A percentile compares a stretch with the other conserved stretches of the same genome.
phyloP scores from a whole-genome alignment of 2,797 vertebrate species.

The Dromococcyx pavoninus region DNA sequence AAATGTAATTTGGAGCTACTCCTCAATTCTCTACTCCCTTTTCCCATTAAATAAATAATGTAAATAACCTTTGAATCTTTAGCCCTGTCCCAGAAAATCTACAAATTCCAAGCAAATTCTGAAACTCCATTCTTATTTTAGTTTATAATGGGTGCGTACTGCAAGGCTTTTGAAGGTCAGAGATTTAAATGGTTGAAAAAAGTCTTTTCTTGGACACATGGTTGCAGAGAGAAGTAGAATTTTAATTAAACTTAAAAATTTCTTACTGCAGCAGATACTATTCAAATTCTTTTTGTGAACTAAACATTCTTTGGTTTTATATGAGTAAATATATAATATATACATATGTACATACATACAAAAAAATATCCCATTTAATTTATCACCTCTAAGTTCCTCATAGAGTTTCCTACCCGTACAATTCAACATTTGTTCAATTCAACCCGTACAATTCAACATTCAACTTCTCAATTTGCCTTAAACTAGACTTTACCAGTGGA shows the following conservation, averaged over 20 bases:
- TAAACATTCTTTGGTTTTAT: neutral
- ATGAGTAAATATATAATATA: neutral
- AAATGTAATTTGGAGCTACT: neutral
- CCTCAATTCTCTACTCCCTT: neutral
- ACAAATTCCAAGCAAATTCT: neutral
- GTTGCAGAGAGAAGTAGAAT: neutral
- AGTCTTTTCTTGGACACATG: neutral
- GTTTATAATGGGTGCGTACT: neutral
- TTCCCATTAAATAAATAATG: neutral
- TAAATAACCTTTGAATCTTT: neutral
- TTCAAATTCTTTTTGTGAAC: neutral
- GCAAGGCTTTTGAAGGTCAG: neutral
- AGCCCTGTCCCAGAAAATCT: neutral
- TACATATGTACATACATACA: neutral
- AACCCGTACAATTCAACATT: neutral
- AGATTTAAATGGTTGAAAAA: neutral
- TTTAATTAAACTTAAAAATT: neutral
- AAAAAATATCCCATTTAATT: neutral
- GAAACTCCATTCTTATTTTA: neutral
- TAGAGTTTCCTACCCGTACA: neutral
- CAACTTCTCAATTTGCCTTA: neutral
- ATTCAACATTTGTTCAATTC: neutral
- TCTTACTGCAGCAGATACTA: neutral
- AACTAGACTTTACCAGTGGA: neutral
- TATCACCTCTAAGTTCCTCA: neutral